Evolutionary conservation across 2,888 invertebrate genomes (phyloP).

Genomic region (Drosophila niveifrons): DNA sequence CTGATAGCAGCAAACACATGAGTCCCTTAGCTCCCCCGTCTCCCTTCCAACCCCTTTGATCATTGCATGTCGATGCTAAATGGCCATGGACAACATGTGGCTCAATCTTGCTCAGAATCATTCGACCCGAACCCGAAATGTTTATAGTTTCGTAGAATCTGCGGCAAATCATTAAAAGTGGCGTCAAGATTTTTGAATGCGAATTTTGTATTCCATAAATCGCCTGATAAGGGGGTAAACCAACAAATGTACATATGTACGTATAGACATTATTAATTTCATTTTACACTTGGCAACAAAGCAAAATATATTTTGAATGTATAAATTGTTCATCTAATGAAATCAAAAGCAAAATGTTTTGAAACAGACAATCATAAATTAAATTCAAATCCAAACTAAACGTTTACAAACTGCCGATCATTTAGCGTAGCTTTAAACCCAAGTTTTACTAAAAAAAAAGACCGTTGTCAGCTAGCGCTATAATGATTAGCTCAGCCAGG

Average conservation of each 20-base stretch:
- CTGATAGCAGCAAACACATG: slow-evolving; percentile 47
- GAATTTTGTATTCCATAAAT: background rate
- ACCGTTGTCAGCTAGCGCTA: background rate
- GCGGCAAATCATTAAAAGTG: slow-evolving; percentile 21
- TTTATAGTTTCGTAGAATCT: slow-evolving; percentile 17
- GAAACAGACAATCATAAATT: no score
- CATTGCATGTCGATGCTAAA: slow-evolving; percentile 25
- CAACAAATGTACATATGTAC: background rate
- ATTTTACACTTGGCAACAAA: background rate
- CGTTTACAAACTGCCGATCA: no score
- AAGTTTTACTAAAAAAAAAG: background rate
- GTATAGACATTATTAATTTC: background rate
- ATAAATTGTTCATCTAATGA: no score
- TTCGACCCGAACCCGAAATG: background rate
- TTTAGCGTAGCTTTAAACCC: background rate
- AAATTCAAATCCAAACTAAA: no score
- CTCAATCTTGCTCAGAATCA: slow-evolving; percentile 25
- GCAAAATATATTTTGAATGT: no score
- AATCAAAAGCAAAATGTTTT: no score
- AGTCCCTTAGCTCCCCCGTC: background rate
- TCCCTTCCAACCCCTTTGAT: slow-evolving; percentile 4
- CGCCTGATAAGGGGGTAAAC: background rate
- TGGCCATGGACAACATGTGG: slow-evolving; percentile 44
- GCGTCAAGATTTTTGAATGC: slow-evolving; percentile 7
- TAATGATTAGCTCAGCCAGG: background rate